These are phyloP conservation scores for Drepana arcuata DNA, from an alignment of 1,140 invertebrate species.

Conservation along the genomic window DNA sequence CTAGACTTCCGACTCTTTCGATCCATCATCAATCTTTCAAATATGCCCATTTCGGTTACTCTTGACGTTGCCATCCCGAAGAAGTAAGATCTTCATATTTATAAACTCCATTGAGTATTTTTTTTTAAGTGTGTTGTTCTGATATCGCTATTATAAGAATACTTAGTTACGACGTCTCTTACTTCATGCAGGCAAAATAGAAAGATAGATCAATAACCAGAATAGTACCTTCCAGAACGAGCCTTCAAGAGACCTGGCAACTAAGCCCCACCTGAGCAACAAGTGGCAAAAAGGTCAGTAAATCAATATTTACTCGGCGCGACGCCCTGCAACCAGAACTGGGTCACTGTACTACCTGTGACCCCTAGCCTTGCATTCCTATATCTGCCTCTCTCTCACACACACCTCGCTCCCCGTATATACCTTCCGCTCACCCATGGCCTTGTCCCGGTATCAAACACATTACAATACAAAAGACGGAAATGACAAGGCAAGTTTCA, in stretches of 20 bases:
- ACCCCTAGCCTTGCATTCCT: constrained; percentile 60
- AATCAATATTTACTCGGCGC: constrained; percentile 64
- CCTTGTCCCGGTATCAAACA: constrained; percentile 49
- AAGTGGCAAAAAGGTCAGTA: constrained; percentile 50
- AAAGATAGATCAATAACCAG: neutral
- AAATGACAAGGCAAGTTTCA: constrained; percentile 36
- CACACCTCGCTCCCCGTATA: constrained; percentile 11
- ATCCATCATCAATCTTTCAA: too few species aligned
- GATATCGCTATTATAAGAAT: too few species aligned
- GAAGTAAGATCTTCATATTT: too few species aligned
- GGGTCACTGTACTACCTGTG: constrained; percentile 59
- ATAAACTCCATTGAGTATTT: too few species aligned
- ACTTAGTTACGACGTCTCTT: too few species aligned
- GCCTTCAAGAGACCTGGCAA: neutral
- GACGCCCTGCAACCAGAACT: constrained; percentile 51
- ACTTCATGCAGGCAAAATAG: too few species aligned
- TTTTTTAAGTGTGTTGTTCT: too few species aligned
- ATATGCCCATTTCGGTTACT: too few species aligned
- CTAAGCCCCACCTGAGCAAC: constrained; percentile 34
- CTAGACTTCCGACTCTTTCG: too few species aligned
- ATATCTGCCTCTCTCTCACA: constrained; percentile 24
- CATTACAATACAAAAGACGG: constrained; percentile 58
- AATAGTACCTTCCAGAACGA: neutral
- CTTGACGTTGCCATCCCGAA: too few species aligned
- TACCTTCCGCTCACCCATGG: constrained; percentile 32